Conservation (phyloP, 2,113 vertebrate species). For the Dasyornis broadbenti region DNA sequence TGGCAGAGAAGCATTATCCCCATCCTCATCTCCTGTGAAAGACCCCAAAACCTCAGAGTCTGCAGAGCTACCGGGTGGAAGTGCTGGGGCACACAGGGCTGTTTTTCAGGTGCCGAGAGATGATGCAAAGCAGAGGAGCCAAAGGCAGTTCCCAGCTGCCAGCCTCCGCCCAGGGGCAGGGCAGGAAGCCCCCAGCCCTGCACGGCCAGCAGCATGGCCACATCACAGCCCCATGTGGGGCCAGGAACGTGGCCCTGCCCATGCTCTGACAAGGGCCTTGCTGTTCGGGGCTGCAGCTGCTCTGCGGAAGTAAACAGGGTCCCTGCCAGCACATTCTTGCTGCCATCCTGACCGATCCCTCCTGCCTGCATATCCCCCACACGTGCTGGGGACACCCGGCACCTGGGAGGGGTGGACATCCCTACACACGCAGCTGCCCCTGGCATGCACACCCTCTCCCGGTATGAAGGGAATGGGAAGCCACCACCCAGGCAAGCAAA, state of each 20-base stretch:
- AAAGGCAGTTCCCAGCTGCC: not conserved
- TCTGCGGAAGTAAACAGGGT: constrained; percentile 7
- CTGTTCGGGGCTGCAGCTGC: constrained; percentile 43
- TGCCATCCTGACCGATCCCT: not conserved
- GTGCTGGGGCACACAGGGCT: not conserved
- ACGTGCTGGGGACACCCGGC: not conserved
- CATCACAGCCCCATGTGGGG: not conserved
- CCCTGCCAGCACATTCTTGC: constrained; percentile 60
- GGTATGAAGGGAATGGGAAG: accelerated
- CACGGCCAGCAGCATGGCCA: not conserved
- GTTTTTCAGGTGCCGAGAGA: not conserved
- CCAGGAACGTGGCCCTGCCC: not conserved
- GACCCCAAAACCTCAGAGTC: not conserved
- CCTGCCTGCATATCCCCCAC: not conserved
- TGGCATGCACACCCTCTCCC: accelerated
- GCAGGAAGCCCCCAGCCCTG: constrained; percentile 22
- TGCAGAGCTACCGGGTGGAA: not conserved
- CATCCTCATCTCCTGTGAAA: not conserved
- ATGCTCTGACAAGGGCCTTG: not conserved
- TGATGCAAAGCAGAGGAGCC: not conserved
- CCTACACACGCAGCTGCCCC: accelerated
- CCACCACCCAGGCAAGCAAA: not conserved
- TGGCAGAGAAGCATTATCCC: not conserved
- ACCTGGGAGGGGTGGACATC: not conserved
- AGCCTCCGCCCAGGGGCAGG: not conserved